These are phyloP conservation scores for Saxidomus purpurata DNA, from an alignment of 1,140 invertebrate genomes.

Conservation along the genomic window DNA sequence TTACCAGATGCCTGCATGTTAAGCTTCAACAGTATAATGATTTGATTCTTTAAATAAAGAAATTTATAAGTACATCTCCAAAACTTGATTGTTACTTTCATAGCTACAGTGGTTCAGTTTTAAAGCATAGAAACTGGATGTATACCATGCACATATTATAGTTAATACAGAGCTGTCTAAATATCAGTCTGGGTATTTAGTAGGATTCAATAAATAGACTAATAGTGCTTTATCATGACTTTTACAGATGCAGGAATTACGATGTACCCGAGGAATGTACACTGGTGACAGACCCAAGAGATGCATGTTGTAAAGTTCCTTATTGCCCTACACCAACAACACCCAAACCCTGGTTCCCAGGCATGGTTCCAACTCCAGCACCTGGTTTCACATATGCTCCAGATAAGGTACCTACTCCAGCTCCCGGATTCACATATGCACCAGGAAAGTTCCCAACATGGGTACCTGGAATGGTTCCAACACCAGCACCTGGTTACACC, in stretches of 20 bases:
- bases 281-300: constrained; percentile 75
- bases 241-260: constrained; percentile 78
- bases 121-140: neutral
- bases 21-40: no score
- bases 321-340: constrained; percentile 69
- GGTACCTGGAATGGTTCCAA: constrained; percentile 60
- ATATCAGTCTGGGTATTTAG: neutral
- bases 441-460: constrained; percentile 70
- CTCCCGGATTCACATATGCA: constrained; percentile 65
- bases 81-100: no score
- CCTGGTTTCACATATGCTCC: constrained; percentile 73
- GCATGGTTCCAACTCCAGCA: constrained; percentile 60
- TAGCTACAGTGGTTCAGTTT: neutral
- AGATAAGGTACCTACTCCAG: constrained; percentile 65
- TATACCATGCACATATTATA: neutral
- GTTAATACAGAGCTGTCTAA: neutral
- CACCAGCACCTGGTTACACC: constrained; percentile 66
- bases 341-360: constrained; percentile 59
- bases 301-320: constrained; percentile 76
- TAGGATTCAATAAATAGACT: neutral
- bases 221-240: neutral
- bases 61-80: no score
- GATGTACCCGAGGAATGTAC: constrained; percentile 74
- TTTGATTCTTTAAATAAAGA: no score
- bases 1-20: no score